Base-by-base conservation (phyloP, 2,888 invertebrate species). In the Seladonia tumulorum region DNA sequence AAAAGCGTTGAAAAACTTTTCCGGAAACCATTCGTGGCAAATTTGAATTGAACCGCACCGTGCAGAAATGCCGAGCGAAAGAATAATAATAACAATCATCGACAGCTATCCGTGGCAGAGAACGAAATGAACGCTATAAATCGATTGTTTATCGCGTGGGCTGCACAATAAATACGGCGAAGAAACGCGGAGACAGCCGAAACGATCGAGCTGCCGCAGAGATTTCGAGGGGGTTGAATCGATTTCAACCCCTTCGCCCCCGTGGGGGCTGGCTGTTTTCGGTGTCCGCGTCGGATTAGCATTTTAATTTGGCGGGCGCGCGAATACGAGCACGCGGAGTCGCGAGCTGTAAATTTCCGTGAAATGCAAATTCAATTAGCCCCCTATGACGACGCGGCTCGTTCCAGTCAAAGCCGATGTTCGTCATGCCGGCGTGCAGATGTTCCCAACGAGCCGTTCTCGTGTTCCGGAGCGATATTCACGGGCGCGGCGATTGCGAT, bases 331-430 rank as follows among this genome's bases (percentile, higher is more conserved):
- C 25, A 53, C 53, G 14, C 63, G 60, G 60, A 47, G 18, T 66
- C 66, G 66, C 68, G 73, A 63, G 73, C 68, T 76, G 85, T 80
- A 83, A 88, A 88, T 83, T 86, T 82, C 72, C 76, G 81, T 81
- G 82, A 80, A 82, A 89, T 83, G 84, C 73, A 84, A 80, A 88
- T 90, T 88, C 88, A 83, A 89, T 89, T 88, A 86, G 84, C 87
- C 81, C 49, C 66, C 87, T 70, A 85, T 83, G 85, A 83, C 77
- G 79, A 81, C 57, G 81, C 66, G 12, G 74, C 29, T 57, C 25
- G 76, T 77, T 70, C 35, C 35, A 14, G 68, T 45, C 66, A 72
- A 74, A 74, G 73, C 74, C 71, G 82, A 76, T 77, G 85, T 47
- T 79, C 82, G 82, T 84, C 82, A 81, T 70, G 71, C 78, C 42